Percentiles rank a stretch among this genome's conserved stretches.
phyloP scores from a whole-genome alignment of 2,797 vertebrate species.

The Picus viridis region DNA sequence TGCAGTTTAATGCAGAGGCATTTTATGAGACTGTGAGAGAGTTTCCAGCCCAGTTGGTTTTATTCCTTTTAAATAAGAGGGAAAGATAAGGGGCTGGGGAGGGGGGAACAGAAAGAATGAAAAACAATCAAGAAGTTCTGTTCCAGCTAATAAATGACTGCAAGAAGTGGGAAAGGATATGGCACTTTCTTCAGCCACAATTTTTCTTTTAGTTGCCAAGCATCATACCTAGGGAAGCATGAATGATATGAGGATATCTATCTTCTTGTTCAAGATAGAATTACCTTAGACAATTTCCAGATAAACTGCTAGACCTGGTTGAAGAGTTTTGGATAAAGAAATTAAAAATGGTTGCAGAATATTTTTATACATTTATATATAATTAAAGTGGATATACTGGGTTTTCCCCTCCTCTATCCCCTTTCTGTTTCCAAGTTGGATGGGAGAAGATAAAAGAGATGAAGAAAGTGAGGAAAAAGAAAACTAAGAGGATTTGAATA shows the following conservation, averaged over 20 bases:
- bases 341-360: conserved; percentile 14
- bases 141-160: conserved; percentile 15
- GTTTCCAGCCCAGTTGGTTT: conserved; percentile 4
- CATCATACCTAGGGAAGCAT: neutral
- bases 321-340: conserved; percentile 9
- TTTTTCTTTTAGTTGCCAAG: conserved; percentile 39
- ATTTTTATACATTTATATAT: neutral
- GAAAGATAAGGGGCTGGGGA: neutral
- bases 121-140: neutral
- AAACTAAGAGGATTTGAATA: neutral
- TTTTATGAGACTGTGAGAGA: conserved; percentile 2
- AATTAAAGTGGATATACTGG: neutral
- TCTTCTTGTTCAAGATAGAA: conserved; percentile 10
- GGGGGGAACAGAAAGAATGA: fast-evolving
- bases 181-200: conserved; percentile 11
- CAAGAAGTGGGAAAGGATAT: neutral
- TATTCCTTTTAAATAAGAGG: neutral
- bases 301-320: neutral
- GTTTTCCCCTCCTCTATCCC: fast-evolving
- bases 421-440: neutral
- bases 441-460: neutral
- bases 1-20: neutral
- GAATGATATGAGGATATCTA: conserved; percentile 1
- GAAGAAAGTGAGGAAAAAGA: neutral
- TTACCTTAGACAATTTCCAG: conserved; percentile 33